phyloP scores from a whole-genome alignment of 2,113 vertebrate genomes.

The Leptocoma aspasia region DNA sequence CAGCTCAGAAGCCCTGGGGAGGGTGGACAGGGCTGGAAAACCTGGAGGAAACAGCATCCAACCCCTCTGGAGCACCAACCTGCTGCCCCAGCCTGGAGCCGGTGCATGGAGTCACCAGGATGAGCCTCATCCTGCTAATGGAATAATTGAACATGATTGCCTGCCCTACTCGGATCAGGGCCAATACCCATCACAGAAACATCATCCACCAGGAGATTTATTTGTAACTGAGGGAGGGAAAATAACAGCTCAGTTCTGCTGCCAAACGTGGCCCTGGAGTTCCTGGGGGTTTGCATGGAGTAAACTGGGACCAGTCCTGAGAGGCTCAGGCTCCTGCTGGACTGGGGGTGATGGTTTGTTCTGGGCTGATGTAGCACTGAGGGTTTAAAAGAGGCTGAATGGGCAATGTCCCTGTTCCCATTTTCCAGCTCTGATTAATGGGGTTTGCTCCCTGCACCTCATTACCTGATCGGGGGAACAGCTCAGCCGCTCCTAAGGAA shows the following conservation, averaged over 20 bases:
- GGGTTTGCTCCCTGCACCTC: not conserved
- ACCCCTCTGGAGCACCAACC: not conserved
- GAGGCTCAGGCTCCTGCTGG: not conserved
- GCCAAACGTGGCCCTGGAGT: not conserved
- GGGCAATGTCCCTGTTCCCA: not conserved
- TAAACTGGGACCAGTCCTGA: not conserved
- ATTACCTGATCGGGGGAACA: not conserved
- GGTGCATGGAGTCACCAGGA: rapidly evolving
- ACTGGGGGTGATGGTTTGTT: not conserved
- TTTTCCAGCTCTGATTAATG: not conserved
- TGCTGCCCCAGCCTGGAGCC: not conserved
- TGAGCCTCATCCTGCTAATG: not conserved
- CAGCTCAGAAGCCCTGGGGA: not conserved
- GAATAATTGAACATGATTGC: not conserved
- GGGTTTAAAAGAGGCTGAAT: not conserved
- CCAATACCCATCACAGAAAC: not conserved
- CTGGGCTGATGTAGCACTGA: not conserved
- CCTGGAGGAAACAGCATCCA: not conserved
- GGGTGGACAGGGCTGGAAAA: not conserved
- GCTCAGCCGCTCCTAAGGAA: not conserved
- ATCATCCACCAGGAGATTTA: not conserved
- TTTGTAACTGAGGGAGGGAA: not conserved
- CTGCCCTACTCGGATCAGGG: not conserved
- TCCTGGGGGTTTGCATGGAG: not conserved
- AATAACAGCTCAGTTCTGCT: not conserved